Conservation (phyloP, 2,797 vertebrate genomes). For the Percopsis omiscomaycus region DNA sequence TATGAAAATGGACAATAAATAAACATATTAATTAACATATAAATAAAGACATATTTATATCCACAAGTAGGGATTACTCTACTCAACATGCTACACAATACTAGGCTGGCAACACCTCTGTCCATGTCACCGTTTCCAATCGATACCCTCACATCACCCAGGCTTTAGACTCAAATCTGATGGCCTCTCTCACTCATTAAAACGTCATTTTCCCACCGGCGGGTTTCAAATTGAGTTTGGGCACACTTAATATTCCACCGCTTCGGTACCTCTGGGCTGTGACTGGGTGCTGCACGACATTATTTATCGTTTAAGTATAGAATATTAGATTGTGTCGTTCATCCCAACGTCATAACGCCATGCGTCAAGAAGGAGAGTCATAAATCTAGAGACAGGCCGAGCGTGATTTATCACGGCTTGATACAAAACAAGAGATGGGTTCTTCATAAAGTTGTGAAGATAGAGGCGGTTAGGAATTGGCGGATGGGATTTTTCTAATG, state of each 20-base stretch:
- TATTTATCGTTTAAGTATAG: constrained; percentile 75
- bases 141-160: constrained; percentile 50
- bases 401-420: constrained; percentile 56
- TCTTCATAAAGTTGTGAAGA: constrained; percentile 40
- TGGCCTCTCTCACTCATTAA: constrained; percentile 63
- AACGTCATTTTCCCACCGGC: constrained; percentile 65
- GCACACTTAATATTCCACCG: constrained; percentile 69
- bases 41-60: no score
- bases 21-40: no score
- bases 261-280: constrained; percentile 63
- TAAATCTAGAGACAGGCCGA: constrained; percentile 60
- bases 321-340: constrained; percentile 76
- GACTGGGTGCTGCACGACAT: constrained; percentile 60
- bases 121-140: constrained; percentile 55
- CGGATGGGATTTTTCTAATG: constrained; percentile 23
- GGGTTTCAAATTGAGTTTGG: constrained; percentile 75
- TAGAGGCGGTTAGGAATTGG: constrained; percentile 16
- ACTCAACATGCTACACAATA: no score
- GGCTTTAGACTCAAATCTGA: constrained; percentile 47
- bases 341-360: constrained; percentile 63
- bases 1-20: no score
- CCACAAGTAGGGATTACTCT: no score
- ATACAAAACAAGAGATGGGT: constrained; percentile 51
- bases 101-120: constrained; percentile 6
- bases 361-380: constrained; percentile 41